Base-by-base conservation (phyloP, 2,113 vertebrate genomes). In the Ictalurus punctatus region DNA sequence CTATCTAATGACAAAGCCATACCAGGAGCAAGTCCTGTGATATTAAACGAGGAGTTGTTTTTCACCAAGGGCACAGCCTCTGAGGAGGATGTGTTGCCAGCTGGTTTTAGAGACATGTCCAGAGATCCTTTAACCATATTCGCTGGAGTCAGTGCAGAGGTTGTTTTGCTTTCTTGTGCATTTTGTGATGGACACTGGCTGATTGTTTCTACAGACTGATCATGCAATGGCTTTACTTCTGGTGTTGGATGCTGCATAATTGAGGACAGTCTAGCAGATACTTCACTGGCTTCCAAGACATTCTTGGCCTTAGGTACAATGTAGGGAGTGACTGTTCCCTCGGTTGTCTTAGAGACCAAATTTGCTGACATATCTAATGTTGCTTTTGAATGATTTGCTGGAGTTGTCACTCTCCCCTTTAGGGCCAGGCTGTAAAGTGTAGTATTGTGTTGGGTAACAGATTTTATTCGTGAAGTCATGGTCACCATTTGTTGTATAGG, bases 351-450 rank as follows among this genome's bases (percentile, higher is more conserved):
- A 89, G 61, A 56, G 44, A n/a, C 87, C 52, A 21, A 2, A 73
- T 91, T 95, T 90, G 87, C 89, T 87, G 95, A 95, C 94, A 94
- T 95, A 40, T 95, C 93, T 56, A 95, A 21, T 13, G 92, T 93
- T 65, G 48, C 82, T 92, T 93, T 94, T 61, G 93, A 58, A 73
- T 90, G 89, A 76, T 94, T 95, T 88, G 94, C 93, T 76, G 94
- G 93, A 88, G 93, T 80, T 78, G 94, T 91, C 56, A 65, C 59
- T 56, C 44, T 30, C 27, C 27, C n/a, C 10, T 69, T 30, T 52
- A n/a, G 74, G 34, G 85, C 81, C n/a, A 2, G 85, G 25, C 69
- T 92, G 82, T 54, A 63, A 23, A 85, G 14, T 2, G 37, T 3
- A 73, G 27, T 44, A 67, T 80, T 88, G 17, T 90, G 84, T 81